Evolutionary conservation across 2,888 invertebrate genomes (phyloP), one percentile per base, ranked within the genome.

Genomic region (Apantesis nais): DNA sequence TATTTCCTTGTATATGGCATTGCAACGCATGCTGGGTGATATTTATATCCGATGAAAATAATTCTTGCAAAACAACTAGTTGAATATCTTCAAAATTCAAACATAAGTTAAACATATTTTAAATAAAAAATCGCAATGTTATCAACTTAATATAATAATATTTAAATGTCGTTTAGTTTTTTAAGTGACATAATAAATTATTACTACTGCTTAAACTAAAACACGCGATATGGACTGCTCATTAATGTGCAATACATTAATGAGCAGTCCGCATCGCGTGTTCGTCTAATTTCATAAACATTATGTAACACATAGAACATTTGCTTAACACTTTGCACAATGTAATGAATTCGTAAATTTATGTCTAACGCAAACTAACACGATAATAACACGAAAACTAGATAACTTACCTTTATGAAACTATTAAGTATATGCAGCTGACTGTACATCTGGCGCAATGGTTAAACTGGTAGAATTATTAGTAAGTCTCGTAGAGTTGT

Each of bases 241-340:
- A n/a, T n/a, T n/a, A n/a, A n/a, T n/a, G n/a, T n/a, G n/a, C 29
- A 16, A 58, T 29, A 58, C 58, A 29, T 16, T 16, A 16, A 58
- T 29, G 14, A 58, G 58, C 16, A 0, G n/a, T 9, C 11, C 22
- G 9, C 22, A 52, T 52, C 22, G 8, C n/a, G 22, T 52, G 58
- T 58, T 58, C 29, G 29, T 29, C 16, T 58, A 16, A 58, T 58
- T 58, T 58, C 58, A 58, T 29, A 58, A 55, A 55, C 2, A 4
- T 58, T 29, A 58, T 58, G 16, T 58, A 58, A 58, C 29, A 29
- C 29, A 0, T 8, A 16, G 8, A 55, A 25, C 55, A 58, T 58
- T 58, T 58, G 58, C 58, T 29, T 58, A 58, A 58, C 58, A 29
- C 16, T 58, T 58, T 58, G 29, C 58, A 58, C 58, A 58, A 58